Evolutionary conservation across 1,140 invertebrate genomes (phyloP).

Genomic region (Cheumatopsyche charites): DNA sequence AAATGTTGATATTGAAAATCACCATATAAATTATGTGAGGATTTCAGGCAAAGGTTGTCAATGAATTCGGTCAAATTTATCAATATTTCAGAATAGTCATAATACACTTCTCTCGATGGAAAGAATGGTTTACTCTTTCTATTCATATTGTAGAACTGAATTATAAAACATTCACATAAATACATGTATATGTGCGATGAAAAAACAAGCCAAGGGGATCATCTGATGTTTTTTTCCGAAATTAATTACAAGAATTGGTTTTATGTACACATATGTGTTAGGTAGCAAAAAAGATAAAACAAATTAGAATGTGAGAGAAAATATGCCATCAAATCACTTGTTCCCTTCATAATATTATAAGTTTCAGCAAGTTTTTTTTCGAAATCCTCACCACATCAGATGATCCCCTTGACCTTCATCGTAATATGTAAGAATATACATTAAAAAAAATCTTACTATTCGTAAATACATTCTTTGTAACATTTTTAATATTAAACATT

Average conservation of each 20-base stretch:
- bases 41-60: conserved; percentile 52
- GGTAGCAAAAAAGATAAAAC: no score
- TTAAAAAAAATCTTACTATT: conserved; percentile 52
- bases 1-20: conserved; percentile 41
- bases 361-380: no score
- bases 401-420: no score
- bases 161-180: conserved; percentile 33
- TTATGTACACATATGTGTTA: no score
- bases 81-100: conserved; percentile 47
- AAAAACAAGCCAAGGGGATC: no score
- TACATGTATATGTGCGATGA: no score
- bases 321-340: no score
- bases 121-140: conserved; percentile 50
- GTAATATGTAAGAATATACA: not conserved
- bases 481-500: conserved; percentile 50
- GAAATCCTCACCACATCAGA: no score
- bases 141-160: conserved; percentile 52
- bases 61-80: conserved; percentile 50
- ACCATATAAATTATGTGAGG: conserved; percentile 46
- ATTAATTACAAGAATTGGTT: no score
- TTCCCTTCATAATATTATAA: no score
- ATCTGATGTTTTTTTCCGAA: no score
- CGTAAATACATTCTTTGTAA: conserved; percentile 55
- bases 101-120: conserved; percentile 44
- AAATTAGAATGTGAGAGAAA: no score